phyloP scores from a whole-genome alignment of 2,888 invertebrate species.

The Gortyna flavago region DNA sequence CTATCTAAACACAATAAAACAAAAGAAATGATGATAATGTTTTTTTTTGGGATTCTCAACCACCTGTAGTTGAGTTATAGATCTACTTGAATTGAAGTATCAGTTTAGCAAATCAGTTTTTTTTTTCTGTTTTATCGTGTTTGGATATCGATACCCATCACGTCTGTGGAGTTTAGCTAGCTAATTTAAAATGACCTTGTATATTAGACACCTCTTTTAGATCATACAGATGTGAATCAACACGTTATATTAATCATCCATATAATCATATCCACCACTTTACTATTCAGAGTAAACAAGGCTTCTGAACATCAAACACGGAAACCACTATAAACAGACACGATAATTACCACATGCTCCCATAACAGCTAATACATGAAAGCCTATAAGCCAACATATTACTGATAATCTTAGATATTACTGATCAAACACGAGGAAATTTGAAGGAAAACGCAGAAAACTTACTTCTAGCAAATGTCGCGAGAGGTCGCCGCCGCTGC shows the following conservation, averaged over 20 bases:
- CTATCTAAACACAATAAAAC: not conserved
- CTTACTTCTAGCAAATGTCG: not conserved
- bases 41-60: not conserved
- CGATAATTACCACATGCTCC: slow-evolving; percentile 40
- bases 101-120: not conserved
- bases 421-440: slow-evolving; percentile 37
- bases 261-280: slow-evolving; percentile 9
- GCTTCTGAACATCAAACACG: slow-evolving; percentile 32
- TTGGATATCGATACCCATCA: not conserved
- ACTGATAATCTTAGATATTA: slow-evolving; percentile 49
- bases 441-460: slow-evolving; percentile 19
- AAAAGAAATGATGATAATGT: not conserved
- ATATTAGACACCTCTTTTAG: not conserved
- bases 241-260: not conserved
- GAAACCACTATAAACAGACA: slow-evolving; percentile 37
- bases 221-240: not conserved
- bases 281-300: slow-evolving; percentile 16
- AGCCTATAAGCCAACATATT: slow-evolving; percentile 49
- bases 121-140: not conserved
- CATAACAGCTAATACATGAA: slow-evolving; percentile 37
- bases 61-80: not conserved
- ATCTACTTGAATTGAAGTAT: not conserved
- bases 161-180: not conserved
- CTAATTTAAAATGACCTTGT: not conserved
- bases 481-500: too few relatives aligned